Percentiles rank a stretch among this genome's conserved stretches.
Conservation (phyloP, 2,113 vertebrate genomes). For the Paracanthobrama guichenoti region DNA sequence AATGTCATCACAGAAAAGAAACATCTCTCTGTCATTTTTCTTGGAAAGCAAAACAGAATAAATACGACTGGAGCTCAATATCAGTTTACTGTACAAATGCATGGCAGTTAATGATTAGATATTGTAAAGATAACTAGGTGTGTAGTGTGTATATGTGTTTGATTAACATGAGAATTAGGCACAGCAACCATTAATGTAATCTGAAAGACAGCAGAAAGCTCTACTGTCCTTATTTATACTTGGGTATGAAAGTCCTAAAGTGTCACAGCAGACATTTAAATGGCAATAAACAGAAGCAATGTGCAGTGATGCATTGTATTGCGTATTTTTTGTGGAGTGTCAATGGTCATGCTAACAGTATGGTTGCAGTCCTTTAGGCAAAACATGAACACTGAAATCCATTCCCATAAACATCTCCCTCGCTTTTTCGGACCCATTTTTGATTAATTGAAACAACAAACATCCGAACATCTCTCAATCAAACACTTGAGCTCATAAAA, state of each 20-base stretch:
- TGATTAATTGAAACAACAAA: not conserved
- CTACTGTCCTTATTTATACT: not conserved
- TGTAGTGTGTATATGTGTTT: not conserved
- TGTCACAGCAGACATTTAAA: slow-evolving; percentile 23
- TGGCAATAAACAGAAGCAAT: slow-evolving; percentile 17
- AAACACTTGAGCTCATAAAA: slow-evolving; percentile 8
- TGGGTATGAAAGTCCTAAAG: not conserved
- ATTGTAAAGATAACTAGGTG: not conserved
- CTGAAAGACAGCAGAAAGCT: not conserved
- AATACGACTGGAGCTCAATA: slow-evolving; percentile 9
- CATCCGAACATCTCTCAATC: not conserved
- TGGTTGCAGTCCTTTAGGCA: slow-evolving; percentile 20
- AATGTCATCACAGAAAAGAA: not conserved
- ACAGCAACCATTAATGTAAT: slow-evolving; percentile 7
- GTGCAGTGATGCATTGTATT: slow-evolving; percentile 8
- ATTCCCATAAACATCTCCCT: not conserved
- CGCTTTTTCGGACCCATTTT: not conserved
- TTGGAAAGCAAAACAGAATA: not conserved
- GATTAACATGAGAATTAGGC: slow-evolving; percentile 5
- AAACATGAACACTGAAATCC: slow-evolving; percentile 21
- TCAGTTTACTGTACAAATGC: slow-evolving; percentile 4
- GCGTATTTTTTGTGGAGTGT: not conserved
- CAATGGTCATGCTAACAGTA: not conserved
- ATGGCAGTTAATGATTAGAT: not conserved
- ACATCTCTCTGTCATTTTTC: not conserved